Evolutionary conservation across 2,113 vertebrate species (phyloP), one percentile per base, ranked within the genome.

Genomic region (Noctilio leporinus): DNA sequence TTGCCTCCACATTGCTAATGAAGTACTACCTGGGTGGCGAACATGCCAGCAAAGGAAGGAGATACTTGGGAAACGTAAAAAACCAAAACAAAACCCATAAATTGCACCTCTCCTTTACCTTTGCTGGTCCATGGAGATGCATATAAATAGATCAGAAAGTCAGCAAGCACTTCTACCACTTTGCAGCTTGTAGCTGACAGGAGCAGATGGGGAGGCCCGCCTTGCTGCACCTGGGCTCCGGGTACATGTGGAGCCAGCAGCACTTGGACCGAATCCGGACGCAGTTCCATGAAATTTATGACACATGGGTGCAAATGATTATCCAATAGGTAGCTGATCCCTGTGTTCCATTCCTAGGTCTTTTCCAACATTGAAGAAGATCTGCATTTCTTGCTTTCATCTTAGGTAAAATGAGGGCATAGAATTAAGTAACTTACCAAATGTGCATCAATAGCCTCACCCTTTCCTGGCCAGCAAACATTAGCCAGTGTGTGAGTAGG

Each of bases 71-170:
- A 95, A 95, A 95, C 24, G 10, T 59, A 47, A 47, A 11, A 6
- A 47, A 84, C 77, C 83, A 72, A 26, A 73, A 75, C 38, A 45
- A 17, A 5, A 1, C 40, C 43, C 45, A 85, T 64, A 93, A 80
- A 89, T 70, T 26, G 35, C 78, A 78, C 82, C 93, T 93, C 88
- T 20, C 9, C 11, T 73, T 73, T 95, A 49, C 95, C 47, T 93
- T 90, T 82, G 92, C 94, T 77, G 65, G 35, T 38, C 80, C 1
- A 1, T 28, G 80, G 88, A 62, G 53, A 47, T 24, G 38, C 73
- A 4, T 47, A 80, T 78, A 85, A 88, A 69, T 95, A 76, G 89
- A 91, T 35, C n/a, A 22, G 26, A 64, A 93, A 89, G 89, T 67
- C n/a, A 1, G 78, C 0, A 0, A 75, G 65, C 84, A 47, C 8